Evolutionary conservation across 2,797 vertebrate species (phyloP).

Genomic region (Novumbra hubbsi): DNA sequence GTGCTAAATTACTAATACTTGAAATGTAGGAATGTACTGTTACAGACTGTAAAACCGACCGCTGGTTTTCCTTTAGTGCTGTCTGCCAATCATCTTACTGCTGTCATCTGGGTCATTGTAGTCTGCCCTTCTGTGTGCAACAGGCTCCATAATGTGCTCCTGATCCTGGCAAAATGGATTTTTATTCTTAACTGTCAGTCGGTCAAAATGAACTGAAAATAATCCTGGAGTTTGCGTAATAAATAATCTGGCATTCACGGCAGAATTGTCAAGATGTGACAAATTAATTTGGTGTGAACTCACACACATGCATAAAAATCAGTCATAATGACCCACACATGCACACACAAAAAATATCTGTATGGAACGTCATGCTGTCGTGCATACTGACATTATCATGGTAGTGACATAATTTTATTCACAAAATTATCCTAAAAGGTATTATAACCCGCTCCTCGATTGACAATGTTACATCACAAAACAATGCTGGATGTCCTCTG

Average conservation of each 20-base stretch:
- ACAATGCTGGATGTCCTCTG: no score
- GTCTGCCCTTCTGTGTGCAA: no score
- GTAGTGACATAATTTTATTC: not conserved
- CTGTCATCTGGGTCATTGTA: no score
- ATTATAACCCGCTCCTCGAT: not conserved
- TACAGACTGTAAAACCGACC: no score
- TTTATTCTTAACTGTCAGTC: not conserved
- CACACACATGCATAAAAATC: not conserved
- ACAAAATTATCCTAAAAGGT: not conserved
- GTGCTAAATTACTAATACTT: no score
- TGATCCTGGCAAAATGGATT: not conserved
- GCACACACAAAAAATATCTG: not conserved
- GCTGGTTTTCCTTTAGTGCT: no score
- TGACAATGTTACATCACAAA: no score
- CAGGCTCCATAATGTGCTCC: not conserved
- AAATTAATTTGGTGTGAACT: conserved; percentile 1
- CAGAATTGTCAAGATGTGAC: conserved; percentile 1
- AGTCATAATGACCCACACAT: not conserved
- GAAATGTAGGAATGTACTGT: no score
- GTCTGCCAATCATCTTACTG: no score
- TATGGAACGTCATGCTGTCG: no score
- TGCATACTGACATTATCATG: not conserved
- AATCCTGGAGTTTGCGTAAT: not conserved
- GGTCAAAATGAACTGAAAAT: conserved; percentile 3
- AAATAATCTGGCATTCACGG: not conserved